Evolutionary conservation across 1,140 invertebrate species (phyloP), one percentile per base, ranked within the genome.

Genomic region (Notospermus geniculatus): DNA sequence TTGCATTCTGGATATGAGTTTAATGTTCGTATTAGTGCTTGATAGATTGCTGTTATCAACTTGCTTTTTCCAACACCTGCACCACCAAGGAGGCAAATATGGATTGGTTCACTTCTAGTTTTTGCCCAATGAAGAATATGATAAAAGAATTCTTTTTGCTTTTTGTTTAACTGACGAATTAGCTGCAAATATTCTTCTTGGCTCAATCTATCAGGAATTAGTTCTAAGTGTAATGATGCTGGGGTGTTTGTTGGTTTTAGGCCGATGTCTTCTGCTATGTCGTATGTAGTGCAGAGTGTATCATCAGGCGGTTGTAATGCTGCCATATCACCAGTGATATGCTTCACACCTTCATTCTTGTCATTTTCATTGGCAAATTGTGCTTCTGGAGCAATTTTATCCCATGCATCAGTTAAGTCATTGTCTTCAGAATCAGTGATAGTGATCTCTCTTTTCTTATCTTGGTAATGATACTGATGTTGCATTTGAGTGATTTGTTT

Each of bases 21-120:
- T 41, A 30, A 69, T 54, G 54, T 64, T 27, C 54, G n/a, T 13
- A 59, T 22, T 15, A 70, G 17, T 25, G 59, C 58, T 41, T 68
- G 62, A 59, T 63, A 56, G 11, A 68, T 7, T 29, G 61, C 54
- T 54, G 32, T 56, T 28, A 61, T 62, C 19, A 67, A 41, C 22
- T 64, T 55, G 41, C 43, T 57, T 62, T 71, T 71, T 58, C 46
- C 46, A 7, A 50, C 46, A 7, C 46, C 46, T 50, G 19, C 46
- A 7, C 19, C 46, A 7, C 46, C 46, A 7, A n/a, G 4, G 25
- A 50, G 46, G 46, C 4, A 50, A n/a, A n/a, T n/a, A 50, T 50
- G 46, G 4, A 50, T 23, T 7, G 46, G 25, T 27, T 50, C 46
- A 50, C 9, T n/a, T 50, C 5, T 7, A 23, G 55, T 60, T 52